Evolutionary conservation across 2,113 vertebrate species (phyloP), one percentile per base, ranked within the genome.

Genomic region (Platycercus adscitus): DNA sequence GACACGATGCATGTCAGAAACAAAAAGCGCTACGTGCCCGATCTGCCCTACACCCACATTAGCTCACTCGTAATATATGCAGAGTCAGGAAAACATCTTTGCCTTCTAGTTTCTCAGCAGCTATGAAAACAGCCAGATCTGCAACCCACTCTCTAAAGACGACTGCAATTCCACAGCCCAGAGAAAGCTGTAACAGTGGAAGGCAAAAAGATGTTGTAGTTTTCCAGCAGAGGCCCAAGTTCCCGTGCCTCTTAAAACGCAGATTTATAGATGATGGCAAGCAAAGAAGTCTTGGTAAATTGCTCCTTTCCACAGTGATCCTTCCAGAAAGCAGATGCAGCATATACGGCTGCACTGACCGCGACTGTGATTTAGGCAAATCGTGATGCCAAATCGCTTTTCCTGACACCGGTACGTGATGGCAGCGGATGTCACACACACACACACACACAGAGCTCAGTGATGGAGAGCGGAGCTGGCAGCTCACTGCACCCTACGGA

Each of bases 71-170:
- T 84, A 96, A 93, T 56, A 60, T 63, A 89, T 46, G 35, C 88
- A 91, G 93, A 96, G 77, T 65, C 91, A 94, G 95, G 94, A 91
- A 91, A 96, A 92, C 55, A 82, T 85, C 88, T 71, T 52, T 89
- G 84, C 82, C 53, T 91, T 68, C 44, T 29, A 35, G 39, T 5
- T 81, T 47, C 63, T 69, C 73, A 31, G 86, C 81, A 81, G 70
- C 86, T 76, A 89, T 0, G n/a, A 84, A 86, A 93, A 64, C 81
- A 60, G 81, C 11, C 18, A 1, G 65, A 84, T 82, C 93, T 76
- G 81, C 72, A 91, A 49, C 8, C 3, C 20, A 6, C 29, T 79
- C 61, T 21, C 70, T 46, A 55, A 50, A 88, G n/a, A 49, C n/a
- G 63, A 60, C 50, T 31, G 71, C 76, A 66, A 72, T 76, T 91